Base-by-base conservation (phyloP, 2,113 vertebrate species). In the Gulo gulo region DNA sequence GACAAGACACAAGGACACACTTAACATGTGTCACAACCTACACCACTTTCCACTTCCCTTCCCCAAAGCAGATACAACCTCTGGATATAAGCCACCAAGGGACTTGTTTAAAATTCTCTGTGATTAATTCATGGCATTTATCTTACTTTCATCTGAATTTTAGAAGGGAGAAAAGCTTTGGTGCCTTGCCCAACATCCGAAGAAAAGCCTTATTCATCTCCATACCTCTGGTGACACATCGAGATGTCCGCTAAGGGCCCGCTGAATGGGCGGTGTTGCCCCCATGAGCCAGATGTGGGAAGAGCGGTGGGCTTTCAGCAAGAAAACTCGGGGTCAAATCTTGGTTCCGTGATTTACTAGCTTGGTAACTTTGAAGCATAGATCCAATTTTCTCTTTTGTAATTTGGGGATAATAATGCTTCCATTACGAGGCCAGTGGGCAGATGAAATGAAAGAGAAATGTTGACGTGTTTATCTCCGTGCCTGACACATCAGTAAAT, bases 41-140 rank as follows among this genome's bases (percentile, higher is more conserved):
- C 24, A 29, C 71, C 65, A 13, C n/a, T 82, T 63, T 61, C 92
- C 63, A 39, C 80, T 61, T 93, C 91, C 26, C 73, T 87, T 95
- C 69, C 95, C 90, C 83, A 94, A 83, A 92, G 96, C 82, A 97
- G 92, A 84, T 52, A 89, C 78, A 96, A 97, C 97, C 97, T 95
- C 96, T 67, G 65, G 93, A 84, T 97, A 91, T 23, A 95, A 97
- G 97, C 94, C 97, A 95, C 94, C 0, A 2, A 92, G 94, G 96
- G 97, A 97, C 71, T 95, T 90, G 92, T 73, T 97, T 95, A 96
- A 98, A 96, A 97, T 97, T 97, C 97, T 84, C 94, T 82, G 92
- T 97, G 96, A 97, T 97, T 96, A 96, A 96, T 96, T 96, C 83
- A 94, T 85, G 65, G 63, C 97, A 97, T 95, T 97, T 88, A 96